Evolutionary conservation across 2,888 invertebrate species (phyloP).

Genomic region (Achlya flavicornis): DNA sequence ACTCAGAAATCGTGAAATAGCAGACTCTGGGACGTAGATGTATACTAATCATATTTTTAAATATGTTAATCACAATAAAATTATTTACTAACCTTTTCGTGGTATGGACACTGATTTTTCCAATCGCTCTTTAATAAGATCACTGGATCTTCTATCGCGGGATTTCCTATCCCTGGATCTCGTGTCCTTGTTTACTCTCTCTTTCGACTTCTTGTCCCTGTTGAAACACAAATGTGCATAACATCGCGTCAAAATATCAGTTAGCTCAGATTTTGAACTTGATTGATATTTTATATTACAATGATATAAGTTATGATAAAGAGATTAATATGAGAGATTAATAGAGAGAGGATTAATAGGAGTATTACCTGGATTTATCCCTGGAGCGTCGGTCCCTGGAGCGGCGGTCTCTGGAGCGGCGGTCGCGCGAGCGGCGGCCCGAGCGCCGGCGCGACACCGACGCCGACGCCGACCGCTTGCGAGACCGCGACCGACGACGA

Average conservation of each 20-base stretch:
- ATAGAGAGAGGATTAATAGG: neutral
- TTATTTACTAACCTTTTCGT: constrained; percentile 62
- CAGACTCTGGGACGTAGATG: too few species aligned
- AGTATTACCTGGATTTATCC: constrained; percentile 64
- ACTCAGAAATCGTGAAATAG: too few species aligned
- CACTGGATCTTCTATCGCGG: constrained; percentile 76
- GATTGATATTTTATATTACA: too few species aligned
- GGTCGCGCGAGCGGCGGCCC: constrained; percentile 67
- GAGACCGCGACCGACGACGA: constrained; percentile 72
- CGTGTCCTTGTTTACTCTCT: constrained; percentile 64
- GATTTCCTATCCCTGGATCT: constrained; percentile 78
- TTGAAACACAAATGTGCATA: constrained; percentile 17
- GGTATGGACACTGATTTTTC: constrained; percentile 79
- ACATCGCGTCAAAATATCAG: neutral
- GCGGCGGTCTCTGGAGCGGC: constrained; percentile 66
- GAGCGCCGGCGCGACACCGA: constrained; percentile 70
- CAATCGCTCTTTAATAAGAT: constrained; percentile 74
- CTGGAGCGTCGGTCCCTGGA: constrained; percentile 69
- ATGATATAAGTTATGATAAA: too few species aligned
- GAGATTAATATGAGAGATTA: neutral
- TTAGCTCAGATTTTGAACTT: neutral
- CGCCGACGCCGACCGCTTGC: constrained; percentile 70
- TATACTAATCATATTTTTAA: neutral
- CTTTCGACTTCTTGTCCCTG: constrained; percentile 77
- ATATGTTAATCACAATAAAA: constrained; percentile 5